Conservation (phyloP, 2,797 vertebrate genomes). For the Basileuterus tristriatus region DNA sequence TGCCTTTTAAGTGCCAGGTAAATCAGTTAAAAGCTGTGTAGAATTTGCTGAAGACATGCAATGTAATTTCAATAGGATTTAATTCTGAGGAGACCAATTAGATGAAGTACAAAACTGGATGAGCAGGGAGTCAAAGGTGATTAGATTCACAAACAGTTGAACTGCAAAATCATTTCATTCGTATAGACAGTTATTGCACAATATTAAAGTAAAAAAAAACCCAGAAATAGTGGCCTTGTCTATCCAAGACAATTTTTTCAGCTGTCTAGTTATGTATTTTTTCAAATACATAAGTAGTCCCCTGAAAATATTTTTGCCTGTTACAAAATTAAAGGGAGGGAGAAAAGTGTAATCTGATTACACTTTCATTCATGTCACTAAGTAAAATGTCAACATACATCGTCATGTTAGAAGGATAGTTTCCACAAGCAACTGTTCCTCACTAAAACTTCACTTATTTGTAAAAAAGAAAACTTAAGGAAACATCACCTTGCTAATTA, state of each 20-base stretch:
- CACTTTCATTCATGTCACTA: not conserved
- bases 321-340: not conserved
- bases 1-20: not conserved
- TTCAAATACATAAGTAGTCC: not conserved
- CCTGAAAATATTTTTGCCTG: not conserved
- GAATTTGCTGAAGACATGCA: not conserved
- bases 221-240: not conserved
- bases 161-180: not conserved
- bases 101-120: not conserved
- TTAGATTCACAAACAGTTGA: not conserved
- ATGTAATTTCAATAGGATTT: not conserved
- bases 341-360: not conserved
- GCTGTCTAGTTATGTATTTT: not conserved
- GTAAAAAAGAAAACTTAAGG: not conserved
- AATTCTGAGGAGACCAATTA: not conserved
- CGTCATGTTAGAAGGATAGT: not conserved
- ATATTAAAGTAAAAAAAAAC: not conserved
- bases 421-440: not conserved
- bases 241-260: not conserved
- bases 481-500: not conserved
- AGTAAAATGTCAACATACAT: not conserved
- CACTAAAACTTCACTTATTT: not conserved
- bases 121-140: not conserved
- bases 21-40: not conserved
- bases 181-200: not conserved